Base-by-base conservation (phyloP, 2,888 invertebrate species). In the Platypus cylindrus region DNA sequence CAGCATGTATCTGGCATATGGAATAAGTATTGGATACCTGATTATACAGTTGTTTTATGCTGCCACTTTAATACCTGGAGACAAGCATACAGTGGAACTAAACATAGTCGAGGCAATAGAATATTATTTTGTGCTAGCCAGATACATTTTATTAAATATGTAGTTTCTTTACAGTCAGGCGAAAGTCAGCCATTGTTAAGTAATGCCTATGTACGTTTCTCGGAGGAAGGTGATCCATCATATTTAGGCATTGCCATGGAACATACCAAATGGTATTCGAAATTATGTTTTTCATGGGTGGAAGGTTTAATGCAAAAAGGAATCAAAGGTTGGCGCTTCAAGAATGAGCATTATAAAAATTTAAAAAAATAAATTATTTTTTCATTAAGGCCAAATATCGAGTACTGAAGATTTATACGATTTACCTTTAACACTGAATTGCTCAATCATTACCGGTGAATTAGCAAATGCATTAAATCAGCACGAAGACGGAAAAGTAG, bases 271-370 rank as follows among this genome's bases (percentile, higher is more conserved):
- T 70, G 69, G 53, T 51, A 78, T 2, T 86, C 89, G 0, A 75
- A 74, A 53, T 64, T 93, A n/a, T 60, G 79, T 15, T 89, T 94
- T 58, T 67, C 75, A 40, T 94, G 94, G 94, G 89, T 90, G 2
- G 73, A 78, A 44, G 83, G 85, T 2, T 61, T 94, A 36, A 78
- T 94, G 60, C 61, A 71, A 37, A 89, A 87, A 65, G 93, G 90
- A 1, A 64, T 75, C 11, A 69, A 73, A 22, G 78, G 79, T 4
- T 3, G 3, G 17, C n/a, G n/a, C 13, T 31, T 18, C 5, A 20
- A 20, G 20, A 20, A 20, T 7, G 20, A 20, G 20, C 20, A 20
- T 7, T 7, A 20, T 9, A 20, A n/a, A n/a, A n/a, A n/a, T n/a
- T n/a, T n/a, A n/a, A n/a, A 20, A 20, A 20, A 7, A 20, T 20